Evolutionary conservation across 1,140 invertebrate species (phyloP), one percentile per base, ranked within the genome.

Genomic region (Danaus plexippus): DNA sequence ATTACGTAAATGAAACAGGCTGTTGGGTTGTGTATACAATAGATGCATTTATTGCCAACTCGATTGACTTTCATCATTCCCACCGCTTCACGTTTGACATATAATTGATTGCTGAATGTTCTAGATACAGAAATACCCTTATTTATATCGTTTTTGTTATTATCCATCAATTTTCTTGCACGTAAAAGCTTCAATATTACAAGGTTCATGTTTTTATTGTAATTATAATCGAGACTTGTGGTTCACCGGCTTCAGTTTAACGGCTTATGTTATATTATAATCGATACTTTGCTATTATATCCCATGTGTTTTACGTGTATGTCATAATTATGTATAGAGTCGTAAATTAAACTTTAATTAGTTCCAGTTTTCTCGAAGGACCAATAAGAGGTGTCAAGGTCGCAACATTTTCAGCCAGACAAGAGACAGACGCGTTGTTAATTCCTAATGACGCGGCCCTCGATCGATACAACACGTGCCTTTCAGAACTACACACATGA

Each of bases 401-500:
- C 54, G 45, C 32, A 9, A 47, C 48, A 48, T n/a, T 49, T 41
- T 55, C 61, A 43, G 32, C 42, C 48, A 53, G 53, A 54, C 56
- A 64, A 43, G 54, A 64, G 65, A 61, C 64, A 67, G 66, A 68
- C 63, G 65, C 22, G 45, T 59, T 53, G 64, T 68, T 60, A 68
- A 68, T 68, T 54, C 65, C 63, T 65, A 65, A 68, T 68, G 63
- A 59, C 41, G 53, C 15, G 13, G 45, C 43, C 52, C 22, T 55
- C 56, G 66, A 67, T 62, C 57, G 44, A 59, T 63, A 43, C 22
- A 32, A 11, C 43, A 49, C 32, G 12, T 43, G 49, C 57, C 49
- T 41, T 43, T 54, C 57, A 46, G 46, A 54, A 11, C 47, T 42
- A 54, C 52, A 50, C 52, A 50, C 41, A 43, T 52, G 45, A 41